Conservation (phyloP, 1,140 invertebrate species). For the Branchinecta lindahli region DNA sequence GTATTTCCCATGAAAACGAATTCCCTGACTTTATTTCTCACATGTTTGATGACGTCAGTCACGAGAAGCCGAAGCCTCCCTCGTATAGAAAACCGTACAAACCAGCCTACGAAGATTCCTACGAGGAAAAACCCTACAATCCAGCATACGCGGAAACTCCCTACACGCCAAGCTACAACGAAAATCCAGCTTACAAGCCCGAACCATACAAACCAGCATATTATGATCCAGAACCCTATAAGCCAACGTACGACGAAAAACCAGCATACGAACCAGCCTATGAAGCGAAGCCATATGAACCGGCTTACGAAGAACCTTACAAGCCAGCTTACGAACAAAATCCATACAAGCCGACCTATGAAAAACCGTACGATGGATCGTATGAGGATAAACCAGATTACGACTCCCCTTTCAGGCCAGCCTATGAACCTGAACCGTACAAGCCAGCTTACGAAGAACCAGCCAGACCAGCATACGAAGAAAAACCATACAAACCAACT, state of each 20-base stretch:
- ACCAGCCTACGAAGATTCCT: constrained; percentile 1
- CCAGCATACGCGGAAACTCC: not conserved
- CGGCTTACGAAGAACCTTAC: constrained; percentile 7
- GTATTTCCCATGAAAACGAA: not conserved
- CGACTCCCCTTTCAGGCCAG: constrained; percentile 9
- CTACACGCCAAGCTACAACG: not conserved
- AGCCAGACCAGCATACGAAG: not conserved
- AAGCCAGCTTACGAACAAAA: constrained; percentile 11
- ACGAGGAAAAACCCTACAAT: constrained; percentile 8
- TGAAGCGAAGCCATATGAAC: constrained; percentile 2
- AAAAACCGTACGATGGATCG: not conserved
- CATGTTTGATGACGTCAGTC: not conserved
- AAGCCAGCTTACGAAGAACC: not conserved
- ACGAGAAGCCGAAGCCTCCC: too few relatives aligned
- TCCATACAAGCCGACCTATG: not conserved
- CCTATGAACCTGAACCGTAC: constrained; percentile 10
- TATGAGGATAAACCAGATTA: constrained; percentile 11
- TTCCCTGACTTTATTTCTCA: not conserved
- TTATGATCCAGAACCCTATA: not conserved
- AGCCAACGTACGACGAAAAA: not conserved
- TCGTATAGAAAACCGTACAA: not conserved
- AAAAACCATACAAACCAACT: not conserved
- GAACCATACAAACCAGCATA: not conserved
- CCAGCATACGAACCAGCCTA: not conserved
- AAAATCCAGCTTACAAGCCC: constrained; percentile 13